Base-by-base conservation (phyloP, 1,140 invertebrate genomes). In the Trichonephila inaurata region DNA sequence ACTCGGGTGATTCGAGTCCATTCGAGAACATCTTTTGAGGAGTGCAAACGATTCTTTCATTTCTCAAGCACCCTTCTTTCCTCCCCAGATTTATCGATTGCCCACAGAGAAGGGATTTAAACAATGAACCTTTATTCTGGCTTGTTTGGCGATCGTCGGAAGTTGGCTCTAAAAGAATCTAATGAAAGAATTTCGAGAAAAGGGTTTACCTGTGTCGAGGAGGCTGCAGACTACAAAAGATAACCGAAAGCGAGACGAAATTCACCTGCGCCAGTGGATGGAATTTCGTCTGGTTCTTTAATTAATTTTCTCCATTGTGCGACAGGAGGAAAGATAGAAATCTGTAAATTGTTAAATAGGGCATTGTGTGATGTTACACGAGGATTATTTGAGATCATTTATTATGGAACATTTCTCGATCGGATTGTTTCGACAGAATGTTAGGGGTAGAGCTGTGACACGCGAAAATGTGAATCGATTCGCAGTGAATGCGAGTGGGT, bases 31-130 rank as follows among this genome's bases (percentile, higher is more conserved):
- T 77, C 72, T 33, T 77, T 77, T 77, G 72, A 77, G 33, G 28
- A 77, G 72, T 77, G 72, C 72, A 77, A 40, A 77, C 72, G 72
- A 77, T 77, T 77, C 72, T 77, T 77, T 77, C 28, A 77, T 18
- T 77, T 14, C 7, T 77, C 24, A 77, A 33, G 3, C 33, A 14
- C 12, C 72, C 18, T 5, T 28, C 72, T 18, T 18, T 16, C 28
- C 24, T 40, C 62, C 16, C 28, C 72, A 33, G 28, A 33, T 33
- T 77, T 40, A 77, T 77, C 14, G 72, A 77, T 77, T 77, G 72
- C 28, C 40, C 28, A 18, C 72, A 14, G 28, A 77, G 72, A 77
- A 16, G 72, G 28, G 28, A 18, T 77, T 77, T 77, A 40, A 77
- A 77, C 72, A 77, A 77, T 77, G 28, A 28, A 77, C 72, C 33